Evolutionary conservation across 1,140 invertebrate genomes (phyloP).

Genomic region (Eriosoma lanigerum): DNA sequence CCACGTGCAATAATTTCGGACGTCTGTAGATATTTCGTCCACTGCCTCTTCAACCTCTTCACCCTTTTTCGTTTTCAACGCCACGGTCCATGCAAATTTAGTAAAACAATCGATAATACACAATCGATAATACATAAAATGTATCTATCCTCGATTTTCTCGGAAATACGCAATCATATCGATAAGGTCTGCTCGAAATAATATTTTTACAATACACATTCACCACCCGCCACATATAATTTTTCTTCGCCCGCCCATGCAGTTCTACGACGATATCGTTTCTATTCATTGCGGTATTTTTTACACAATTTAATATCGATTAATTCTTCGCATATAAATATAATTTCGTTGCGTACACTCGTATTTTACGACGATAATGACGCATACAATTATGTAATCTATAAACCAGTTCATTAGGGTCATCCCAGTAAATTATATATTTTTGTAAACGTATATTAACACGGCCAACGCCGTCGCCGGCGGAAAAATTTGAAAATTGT

Average conservation of each 20-base stretch:
- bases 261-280: not conserved
- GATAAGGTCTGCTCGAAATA: too few relatives aligned
- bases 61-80: conserved; percentile 56
- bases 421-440: too few relatives aligned
- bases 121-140: too few relatives aligned
- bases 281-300: not conserved
- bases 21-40: not conserved
- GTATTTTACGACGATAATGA: not conserved
- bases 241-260: conserved; percentile 12
- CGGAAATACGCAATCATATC: too few relatives aligned
- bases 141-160: too few relatives aligned
- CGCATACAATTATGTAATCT: not conserved
- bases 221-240: conserved; percentile 10
- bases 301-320: not conserved
- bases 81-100: conserved; percentile 55
- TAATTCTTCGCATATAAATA: not conserved
- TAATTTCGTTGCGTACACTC: not conserved
- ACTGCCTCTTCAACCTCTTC: conserved; percentile 54
- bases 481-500: too few relatives aligned
- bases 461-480: too few relatives aligned
- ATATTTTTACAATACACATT: conserved; percentile 30
- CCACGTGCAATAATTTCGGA: not conserved
- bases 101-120: too few relatives aligned
- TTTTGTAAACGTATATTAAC: too few relatives aligned
- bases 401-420: too few relatives aligned